phyloP scores from a whole-genome alignment of 1,140 invertebrate species.

The Pachypeltis micranthus region DNA sequence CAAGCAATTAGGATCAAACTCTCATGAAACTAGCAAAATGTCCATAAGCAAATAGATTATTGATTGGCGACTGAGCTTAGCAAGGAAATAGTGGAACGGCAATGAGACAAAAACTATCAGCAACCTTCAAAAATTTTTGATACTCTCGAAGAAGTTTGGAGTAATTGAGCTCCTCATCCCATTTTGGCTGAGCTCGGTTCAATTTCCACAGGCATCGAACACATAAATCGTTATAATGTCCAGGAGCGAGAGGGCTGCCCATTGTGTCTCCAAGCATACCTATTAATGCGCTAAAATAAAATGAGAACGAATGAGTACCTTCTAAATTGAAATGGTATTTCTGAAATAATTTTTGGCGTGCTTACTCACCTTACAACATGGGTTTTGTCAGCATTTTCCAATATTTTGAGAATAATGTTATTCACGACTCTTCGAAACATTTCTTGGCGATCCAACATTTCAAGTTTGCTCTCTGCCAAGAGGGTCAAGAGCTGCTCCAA shows the following conservation, averaged over 20 bases:
- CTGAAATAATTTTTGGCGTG: too few relatives aligned
- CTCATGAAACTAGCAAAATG: too few relatives aligned
- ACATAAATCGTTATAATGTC: constrained; percentile 27
- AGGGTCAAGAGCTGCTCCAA: constrained; percentile 23
- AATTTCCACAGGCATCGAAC: constrained; percentile 31
- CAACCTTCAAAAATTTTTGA: constrained; percentile 28
- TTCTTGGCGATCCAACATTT: constrained; percentile 19
- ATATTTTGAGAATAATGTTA: constrained; percentile 26
- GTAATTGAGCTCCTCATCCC: constrained; percentile 27
- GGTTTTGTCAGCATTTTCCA: constrained; percentile 29
- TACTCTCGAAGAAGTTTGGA: constrained; percentile 24
- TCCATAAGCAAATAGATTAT: too few relatives aligned
- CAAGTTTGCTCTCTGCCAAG: constrained; percentile 24
- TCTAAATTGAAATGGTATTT: too few relatives aligned
- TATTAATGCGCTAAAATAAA: constrained; percentile 25
- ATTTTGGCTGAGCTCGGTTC: constrained; percentile 25
- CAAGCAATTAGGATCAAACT: too few relatives aligned
- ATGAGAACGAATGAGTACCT: background rate
- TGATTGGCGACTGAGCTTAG: too few relatives aligned
- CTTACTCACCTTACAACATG: constrained; percentile 28
- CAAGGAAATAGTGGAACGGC: too few relatives aligned
- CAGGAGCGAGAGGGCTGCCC: constrained; percentile 7
- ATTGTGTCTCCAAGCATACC: constrained; percentile 26
- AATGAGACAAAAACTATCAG: too few relatives aligned
- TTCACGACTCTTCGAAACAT: constrained; percentile 29